A percentile compares a stretch with the other conserved stretches of the same genome.
Evolutionary conservation across 2,113 vertebrate genomes (phyloP).

Genomic region (Noctilio leporinus): DNA sequence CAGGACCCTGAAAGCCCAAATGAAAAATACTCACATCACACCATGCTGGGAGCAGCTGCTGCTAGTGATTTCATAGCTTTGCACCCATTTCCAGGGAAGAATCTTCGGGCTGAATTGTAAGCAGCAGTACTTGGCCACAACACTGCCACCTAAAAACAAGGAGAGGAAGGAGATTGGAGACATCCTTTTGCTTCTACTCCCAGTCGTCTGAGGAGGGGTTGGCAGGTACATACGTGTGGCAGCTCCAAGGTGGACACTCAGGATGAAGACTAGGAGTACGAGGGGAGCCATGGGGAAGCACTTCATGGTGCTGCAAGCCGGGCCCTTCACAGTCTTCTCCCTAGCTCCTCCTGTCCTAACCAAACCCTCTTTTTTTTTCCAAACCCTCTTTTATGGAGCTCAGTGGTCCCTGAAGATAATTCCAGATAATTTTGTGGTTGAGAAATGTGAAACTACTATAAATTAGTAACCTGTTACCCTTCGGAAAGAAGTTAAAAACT

Average conservation of each 20-base stretch:
- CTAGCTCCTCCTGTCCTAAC: background rate
- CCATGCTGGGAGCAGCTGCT: background rate
- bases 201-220: background rate
- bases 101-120: background rate
- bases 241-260: background rate
- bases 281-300: rapidly evolving
- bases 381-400: background rate
- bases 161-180: background rate
- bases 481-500: background rate
- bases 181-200: background rate
- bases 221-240: background rate
- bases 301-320: background rate
- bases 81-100: background rate
- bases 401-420: background rate
- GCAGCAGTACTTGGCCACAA: slow-evolving; percentile 11
- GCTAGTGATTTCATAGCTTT: background rate
- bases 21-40: slow-evolving; percentile 31
- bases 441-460: background rate
- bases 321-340: background rate
- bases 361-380: background rate
- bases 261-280: background rate
- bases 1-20: background rate
- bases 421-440: background rate
- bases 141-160: background rate
- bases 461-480: background rate